Evolutionary conservation across 2,888 invertebrate species (phyloP), one percentile per base, ranked within the genome.

Genomic region (Patella depressa): DNA sequence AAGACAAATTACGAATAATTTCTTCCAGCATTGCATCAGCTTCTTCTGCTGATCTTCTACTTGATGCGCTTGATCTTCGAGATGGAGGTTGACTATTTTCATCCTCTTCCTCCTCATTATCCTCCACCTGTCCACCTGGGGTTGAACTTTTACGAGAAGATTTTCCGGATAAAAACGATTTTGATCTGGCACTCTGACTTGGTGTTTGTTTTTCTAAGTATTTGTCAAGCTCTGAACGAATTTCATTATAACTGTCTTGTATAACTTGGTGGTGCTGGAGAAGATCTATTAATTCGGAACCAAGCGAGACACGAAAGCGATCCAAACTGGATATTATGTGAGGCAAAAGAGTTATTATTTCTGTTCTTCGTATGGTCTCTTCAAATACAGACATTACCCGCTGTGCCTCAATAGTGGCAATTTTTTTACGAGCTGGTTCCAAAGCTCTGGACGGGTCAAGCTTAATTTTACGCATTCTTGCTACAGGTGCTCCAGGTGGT

Each of bases 341-440:
- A 53, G 91, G 91, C 53, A 91, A 76, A 15, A 88, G 79, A 0
- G 89, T 85, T 1, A 90, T 86, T 14, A 91, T 81, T 77, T 90
- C 89, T 5, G 85, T 83, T 77, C 88, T 85, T 71, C 83, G 82
- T 53, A 91, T 90, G 0, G 89, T 87, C 53, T 91, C 91, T 53
- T 89, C 89, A 80, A 91, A 86, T 2, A 91, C 91, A 29, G 89
- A 87, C 90, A 91, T 91, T 9, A 91, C 87, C 57, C 91, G 82
- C 79, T 91, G 91, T 0, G 91, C 86, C 78, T 91, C 91, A 73
- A 91, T 83, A 11, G 91, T 90, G 5, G 91, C 84, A 71, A 91
- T 85, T 77, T 91, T 91, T 79, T 91, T 91, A 53, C 90, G 82
- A 2, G 90, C 87, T 9, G 91, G 91, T 79, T 91, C 91, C 71